phyloP scores from a whole-genome alignment of 2,888 invertebrate genomes.

The Acanthosoma haemorrhoidale region DNA sequence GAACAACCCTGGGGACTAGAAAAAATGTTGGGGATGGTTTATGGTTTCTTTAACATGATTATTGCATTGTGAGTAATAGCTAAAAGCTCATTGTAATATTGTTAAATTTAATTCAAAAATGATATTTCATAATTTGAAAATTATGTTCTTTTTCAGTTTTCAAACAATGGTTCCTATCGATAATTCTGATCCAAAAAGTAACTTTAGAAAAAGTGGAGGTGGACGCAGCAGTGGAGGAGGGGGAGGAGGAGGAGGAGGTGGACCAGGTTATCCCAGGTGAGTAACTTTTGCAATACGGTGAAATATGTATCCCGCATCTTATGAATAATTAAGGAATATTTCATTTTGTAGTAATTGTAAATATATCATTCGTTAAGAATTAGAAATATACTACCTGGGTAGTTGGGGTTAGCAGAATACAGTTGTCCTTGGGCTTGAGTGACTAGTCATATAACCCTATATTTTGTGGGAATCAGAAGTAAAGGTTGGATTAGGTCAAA shows the following conservation, averaged over 20 bases:
- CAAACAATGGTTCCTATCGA: constrained; percentile 29
- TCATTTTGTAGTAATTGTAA: no score
- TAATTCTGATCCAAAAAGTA: neutral
- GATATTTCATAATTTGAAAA: no score
- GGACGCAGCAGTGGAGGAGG: constrained; percentile 29
- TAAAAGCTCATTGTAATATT: neutral
- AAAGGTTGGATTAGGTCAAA: no score
- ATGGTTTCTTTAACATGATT: constrained; percentile 53
- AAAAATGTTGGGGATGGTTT: constrained; percentile 50
- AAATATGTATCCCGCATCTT: neutral
- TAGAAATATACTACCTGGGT: neutral
- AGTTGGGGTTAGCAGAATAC: neutral
- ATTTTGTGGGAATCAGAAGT: no score
- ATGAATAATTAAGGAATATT: no score
- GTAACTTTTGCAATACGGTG: neutral
- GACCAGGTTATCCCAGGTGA: constrained; percentile 13
- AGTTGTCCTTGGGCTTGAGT: no score
- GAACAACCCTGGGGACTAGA: constrained; percentile 50
- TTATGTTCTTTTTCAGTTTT: constrained; percentile 32
- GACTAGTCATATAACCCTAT: no score
- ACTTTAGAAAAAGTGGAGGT: constrained; percentile 26
- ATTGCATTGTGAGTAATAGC: constrained; percentile 53
- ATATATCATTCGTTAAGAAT: no score
- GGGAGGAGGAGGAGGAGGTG: constrained; percentile 32
- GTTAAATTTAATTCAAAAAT: neutral